Evolutionary conservation across 1,140 invertebrate species (phyloP).

Genomic region (Myzus persicae): DNA sequence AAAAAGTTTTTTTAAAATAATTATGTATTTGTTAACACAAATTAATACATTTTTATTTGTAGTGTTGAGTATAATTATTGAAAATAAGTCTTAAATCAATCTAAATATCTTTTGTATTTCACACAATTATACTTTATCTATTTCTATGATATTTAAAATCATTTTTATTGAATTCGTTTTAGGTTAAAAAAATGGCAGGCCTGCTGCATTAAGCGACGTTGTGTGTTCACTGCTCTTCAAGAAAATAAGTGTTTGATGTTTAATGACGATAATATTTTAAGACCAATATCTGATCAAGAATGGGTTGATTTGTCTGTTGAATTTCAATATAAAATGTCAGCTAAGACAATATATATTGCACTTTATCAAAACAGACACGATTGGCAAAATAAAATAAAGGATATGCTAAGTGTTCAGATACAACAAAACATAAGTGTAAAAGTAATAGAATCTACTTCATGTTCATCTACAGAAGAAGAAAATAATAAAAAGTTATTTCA

Average conservation of each 20-base stretch:
- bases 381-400: background rate
- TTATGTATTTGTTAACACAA: no score
- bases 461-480: background rate
- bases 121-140: no score
- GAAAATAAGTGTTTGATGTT: background rate
- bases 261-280: background rate
- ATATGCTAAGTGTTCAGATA: background rate
- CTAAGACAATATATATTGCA: background rate
- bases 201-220: background rate
- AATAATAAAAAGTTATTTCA: conserved; percentile 5
- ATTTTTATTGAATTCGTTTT: background rate
- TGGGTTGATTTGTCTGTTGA: background rate
- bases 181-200: background rate
- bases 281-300: background rate
- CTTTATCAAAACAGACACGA: background rate
- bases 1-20: no score
- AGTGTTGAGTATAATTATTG: no score
- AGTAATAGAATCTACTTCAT: background rate
- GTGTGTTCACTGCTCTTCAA: background rate
- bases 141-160: background rate
- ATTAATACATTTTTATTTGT: no score
- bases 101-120: no score
- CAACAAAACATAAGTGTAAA: background rate
- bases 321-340: background rate
- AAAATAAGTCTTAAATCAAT: no score